Evolutionary conservation across 1,140 invertebrate genomes (phyloP).

Genomic region (Solen grandis): DNA sequence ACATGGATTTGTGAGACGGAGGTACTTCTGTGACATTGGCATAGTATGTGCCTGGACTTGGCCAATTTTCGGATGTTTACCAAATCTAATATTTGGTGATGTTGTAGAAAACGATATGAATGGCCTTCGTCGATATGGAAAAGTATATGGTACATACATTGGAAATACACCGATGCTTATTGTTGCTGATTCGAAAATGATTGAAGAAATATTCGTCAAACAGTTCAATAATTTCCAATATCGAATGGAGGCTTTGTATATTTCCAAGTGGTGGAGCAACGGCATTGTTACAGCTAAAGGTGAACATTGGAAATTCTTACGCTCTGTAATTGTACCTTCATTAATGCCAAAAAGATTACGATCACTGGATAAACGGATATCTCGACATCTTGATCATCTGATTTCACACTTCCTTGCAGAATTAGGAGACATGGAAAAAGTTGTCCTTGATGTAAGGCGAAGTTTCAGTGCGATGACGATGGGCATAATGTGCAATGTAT

Average conservation of each 20-base stretch:
- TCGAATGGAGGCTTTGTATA: conserved; percentile 38
- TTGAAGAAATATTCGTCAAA: conserved; percentile 35
- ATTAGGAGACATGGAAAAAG: too few species aligned
- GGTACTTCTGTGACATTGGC: too few species aligned
- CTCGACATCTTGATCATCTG: not conserved
- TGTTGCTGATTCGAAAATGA: conserved; percentile 12
- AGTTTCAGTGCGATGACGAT: conserved; percentile 26
- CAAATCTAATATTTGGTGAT: not conserved
- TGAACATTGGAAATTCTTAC: conserved; percentile 23
- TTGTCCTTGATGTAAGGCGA: conserved; percentile 3
- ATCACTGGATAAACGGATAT: not conserved
- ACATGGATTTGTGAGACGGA: too few species aligned
- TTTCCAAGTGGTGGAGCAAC: conserved; percentile 45
- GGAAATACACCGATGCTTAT: conserved; percentile 38
- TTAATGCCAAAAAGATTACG: conserved; percentile 3
- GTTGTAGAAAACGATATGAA: conserved; percentile 28
- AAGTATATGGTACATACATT: conserved; percentile 26
- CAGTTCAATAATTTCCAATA: conserved; percentile 33
- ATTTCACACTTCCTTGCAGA: not conserved
- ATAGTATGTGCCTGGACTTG: conserved; percentile 1
- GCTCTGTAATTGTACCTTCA: conserved; percentile 13
- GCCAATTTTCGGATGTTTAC: conserved; percentile 19
- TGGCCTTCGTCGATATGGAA: conserved; percentile 8
- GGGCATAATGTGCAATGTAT: conserved; percentile 27
- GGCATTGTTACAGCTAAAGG: conserved; percentile 24